These are phyloP conservation scores for Aegotheles bennettii DNA, from an alignment of 2,113 vertebrate genomes.

Conservation along the genomic window DNA sequence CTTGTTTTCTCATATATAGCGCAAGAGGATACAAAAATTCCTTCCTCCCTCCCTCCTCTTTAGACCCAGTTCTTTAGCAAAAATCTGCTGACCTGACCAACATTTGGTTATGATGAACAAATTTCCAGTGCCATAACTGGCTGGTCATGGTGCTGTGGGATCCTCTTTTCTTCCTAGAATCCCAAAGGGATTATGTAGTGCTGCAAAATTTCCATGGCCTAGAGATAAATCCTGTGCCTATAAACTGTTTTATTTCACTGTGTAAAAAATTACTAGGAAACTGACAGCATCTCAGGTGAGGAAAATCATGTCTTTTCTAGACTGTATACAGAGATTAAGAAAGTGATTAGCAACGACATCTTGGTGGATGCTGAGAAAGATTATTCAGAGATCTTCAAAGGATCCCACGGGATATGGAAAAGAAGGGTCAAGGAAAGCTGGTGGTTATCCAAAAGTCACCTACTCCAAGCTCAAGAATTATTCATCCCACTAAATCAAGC, in stretches of 20 bases:
- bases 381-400: not conserved
- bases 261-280: not conserved
- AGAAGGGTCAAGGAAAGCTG: not conserved
- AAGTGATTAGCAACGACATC: not conserved
- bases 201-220: not conserved
- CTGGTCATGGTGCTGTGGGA: not conserved
- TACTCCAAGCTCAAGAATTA: not conserved
- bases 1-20: not conserved
- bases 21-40: not conserved
- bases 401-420: not conserved
- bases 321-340: not conserved
- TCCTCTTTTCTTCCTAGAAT: not conserved
- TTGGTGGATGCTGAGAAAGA: not conserved
- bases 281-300: not conserved
- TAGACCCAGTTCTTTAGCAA: not conserved
- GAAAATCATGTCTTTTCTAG: not conserved
- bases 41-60: not conserved
- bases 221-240: not conserved
- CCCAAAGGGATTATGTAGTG: not conserved
- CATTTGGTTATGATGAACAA: not conserved
- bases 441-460: not conserved
- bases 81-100: not conserved
- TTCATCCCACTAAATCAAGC: not conserved
- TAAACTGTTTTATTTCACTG: not conserved
- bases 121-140: not conserved